Base-by-base conservation (phyloP, 2,113 vertebrate species). In the Mesembrinibis cayennensis region DNA sequence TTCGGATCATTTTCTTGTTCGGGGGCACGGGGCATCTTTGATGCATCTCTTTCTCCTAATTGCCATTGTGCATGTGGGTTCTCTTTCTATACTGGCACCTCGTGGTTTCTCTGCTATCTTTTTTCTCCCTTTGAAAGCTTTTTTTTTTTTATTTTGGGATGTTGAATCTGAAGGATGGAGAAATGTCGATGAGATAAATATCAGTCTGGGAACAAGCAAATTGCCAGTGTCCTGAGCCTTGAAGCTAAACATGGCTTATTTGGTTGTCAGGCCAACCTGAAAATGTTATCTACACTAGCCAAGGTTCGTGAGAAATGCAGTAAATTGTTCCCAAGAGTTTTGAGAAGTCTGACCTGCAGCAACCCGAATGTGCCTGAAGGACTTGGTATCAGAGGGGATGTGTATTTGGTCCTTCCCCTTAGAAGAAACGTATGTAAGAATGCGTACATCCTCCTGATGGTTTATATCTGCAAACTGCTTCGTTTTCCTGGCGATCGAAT, bases 211-310 rank as follows among this genome's bases (percentile, higher is more conserved):
- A 97, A 95, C 0, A 0, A 97, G 89, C 74, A 93, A 82, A 89
- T 80, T 82, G 88, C 65, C 81, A 55, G 34, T 62, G 63, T 93
- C 80, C 74, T 95, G 83, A 38, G 55, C 67, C 90, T 92, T 88
- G 92, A 89, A 95, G 87, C 89, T 97, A 95, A 97, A 95, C 95
- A 89, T 74, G 86, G 92, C 83, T 92, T 91, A 92, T 89, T 96
- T 92, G 77, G 91, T 96, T 97, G 95, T 96, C 94, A 96, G 70
- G 94, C 93, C 95, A 95, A 95, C 94, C 97, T 96, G 87, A 95
- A 97, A 93, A 95, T 93, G 87, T 94, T 95, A 85, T 93, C 96
- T 91, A 11, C 91, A 93, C 77, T 92, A 96, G 89, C 70, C 78
- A 94, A 78, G 95, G 91, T 95, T 97, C 97, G 80, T 94, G 95